Base-by-base conservation (phyloP, 35 echinoderm and acorn worm genomes). In the Lytechinus variegatus region DNA sequence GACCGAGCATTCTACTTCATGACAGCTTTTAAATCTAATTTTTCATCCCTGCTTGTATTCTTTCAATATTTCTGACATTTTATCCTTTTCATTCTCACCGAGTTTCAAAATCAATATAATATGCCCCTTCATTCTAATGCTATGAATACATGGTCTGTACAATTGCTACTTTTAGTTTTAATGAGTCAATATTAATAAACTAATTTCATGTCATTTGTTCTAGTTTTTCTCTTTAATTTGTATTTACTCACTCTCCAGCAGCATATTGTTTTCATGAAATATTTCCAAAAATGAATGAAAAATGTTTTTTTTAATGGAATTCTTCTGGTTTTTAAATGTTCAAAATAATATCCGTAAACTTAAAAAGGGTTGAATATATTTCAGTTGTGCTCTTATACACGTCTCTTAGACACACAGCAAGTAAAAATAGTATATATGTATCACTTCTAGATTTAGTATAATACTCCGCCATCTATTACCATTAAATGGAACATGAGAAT, bases 391-490 rank as follows among this genome's bases (percentile, higher is more conserved):
- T n/a, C 66, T 79, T 1, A 79, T 79, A 79, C 21, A 79, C 19
- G 66, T 79, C 66, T 79, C 16, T 24, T 16, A 79, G 66, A 79
- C 66, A 79, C 66, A 79, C 66, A 79, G 66, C 66, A 79, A 79
- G 66, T 79, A 79, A 79, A 79, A 79, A 79, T 79, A 79, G 66
- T 79, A 79, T 79, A 79, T 24, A 79, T 79, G 7, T 79, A 79
- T n/a, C 66, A 79, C 66, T 27, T 24, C 66, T 79, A 79, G 66
- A 79, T 79, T 79, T n/a, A 79, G 66, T 79, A 16, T 79, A 79
- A 79, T 79, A 79, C 66, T 79, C 66, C 24, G 66, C 66, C 19
- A n/a, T 79, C 66, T 79, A 79, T 44, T 7, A n/a, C 66, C 66
- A 79, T n/a, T 79, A 79, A 79, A 79, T 13, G 33, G 9, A 58